Conservation (phyloP, 2,888 invertebrate genomes). For the Hyposoter dolosus region DNA sequence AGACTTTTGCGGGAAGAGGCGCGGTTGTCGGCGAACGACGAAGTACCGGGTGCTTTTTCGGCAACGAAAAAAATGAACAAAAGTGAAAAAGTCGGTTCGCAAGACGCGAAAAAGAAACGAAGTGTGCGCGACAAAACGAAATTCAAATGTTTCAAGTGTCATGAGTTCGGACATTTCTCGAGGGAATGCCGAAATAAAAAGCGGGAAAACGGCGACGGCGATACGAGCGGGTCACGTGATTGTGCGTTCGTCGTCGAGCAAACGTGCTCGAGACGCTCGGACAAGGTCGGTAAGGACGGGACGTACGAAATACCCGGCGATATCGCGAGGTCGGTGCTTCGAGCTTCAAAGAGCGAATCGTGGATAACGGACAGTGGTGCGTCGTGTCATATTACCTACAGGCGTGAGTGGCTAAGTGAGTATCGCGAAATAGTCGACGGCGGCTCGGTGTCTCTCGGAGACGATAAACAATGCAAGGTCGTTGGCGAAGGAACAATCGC, state of each 20-base stretch:
- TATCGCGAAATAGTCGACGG: constrained; percentile 14
- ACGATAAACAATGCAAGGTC: not conserved
- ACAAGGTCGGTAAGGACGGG: not conserved
- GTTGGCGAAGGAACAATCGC: constrained; percentile 6
- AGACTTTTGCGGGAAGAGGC: not conserved
- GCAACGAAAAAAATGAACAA: too few species aligned
- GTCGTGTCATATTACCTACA: constrained; percentile 16
- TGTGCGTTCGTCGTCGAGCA: constrained; percentile 46
- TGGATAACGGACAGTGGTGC: constrained; percentile 27
- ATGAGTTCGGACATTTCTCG: not conserved
- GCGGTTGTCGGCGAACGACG: not conserved
- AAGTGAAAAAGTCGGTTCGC: not conserved
- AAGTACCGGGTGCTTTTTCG: not conserved
- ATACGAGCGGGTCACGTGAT: too few species aligned
- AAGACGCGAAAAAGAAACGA: not conserved
- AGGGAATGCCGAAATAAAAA: not conserved
- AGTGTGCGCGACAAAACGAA: not conserved
- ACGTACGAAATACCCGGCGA: not conserved
- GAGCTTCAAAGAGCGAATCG: not conserved
- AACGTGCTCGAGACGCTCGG: not conserved
- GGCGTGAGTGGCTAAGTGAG: constrained; percentile 1
- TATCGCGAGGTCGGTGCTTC: not conserved
- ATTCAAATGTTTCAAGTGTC: not conserved
- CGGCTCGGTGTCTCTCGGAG: constrained; percentile 8
- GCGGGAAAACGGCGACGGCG: constrained; percentile 20